Evolutionary conservation across 2,797 vertebrate species (phyloP).

Genomic region (Picus viridis): DNA sequence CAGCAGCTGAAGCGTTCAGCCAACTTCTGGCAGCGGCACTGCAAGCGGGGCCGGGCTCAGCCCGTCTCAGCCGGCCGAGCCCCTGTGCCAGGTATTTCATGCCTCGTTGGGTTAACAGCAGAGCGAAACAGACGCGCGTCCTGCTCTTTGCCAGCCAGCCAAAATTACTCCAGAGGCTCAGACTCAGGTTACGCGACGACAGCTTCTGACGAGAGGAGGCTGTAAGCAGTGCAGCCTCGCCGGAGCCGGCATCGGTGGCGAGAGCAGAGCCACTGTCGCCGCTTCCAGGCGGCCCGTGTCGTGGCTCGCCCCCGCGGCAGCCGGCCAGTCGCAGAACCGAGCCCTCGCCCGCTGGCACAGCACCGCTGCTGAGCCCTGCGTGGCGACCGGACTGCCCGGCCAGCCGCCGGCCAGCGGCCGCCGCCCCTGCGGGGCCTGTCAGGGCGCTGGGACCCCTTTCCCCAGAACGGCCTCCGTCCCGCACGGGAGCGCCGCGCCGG

Average conservation of each 20-base stretch:
- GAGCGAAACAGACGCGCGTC: fast-evolving
- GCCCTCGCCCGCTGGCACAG: not conserved
- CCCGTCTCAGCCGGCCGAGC: not conserved
- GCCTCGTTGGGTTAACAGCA: too few species aligned
- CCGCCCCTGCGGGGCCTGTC: not conserved
- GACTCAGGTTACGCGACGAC: not conserved
- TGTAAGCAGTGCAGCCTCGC: not conserved
- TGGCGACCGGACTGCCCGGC: not conserved
- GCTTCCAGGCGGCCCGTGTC: not conserved
- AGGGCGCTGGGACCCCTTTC: not conserved
- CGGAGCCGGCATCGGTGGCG: not conserved
- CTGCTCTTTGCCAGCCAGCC: not conserved
- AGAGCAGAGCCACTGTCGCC: not conserved
- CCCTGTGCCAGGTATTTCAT: fast-evolving
- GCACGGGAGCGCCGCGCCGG: not conserved
- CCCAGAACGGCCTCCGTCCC: not conserved
- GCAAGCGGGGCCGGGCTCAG: fast-evolving
- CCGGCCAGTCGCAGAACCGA: not conserved
- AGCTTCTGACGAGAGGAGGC: not conserved
- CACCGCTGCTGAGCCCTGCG: not conserved
- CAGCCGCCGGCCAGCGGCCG: not conserved
- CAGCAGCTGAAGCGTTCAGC: not conserved
- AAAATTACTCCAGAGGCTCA: fast-evolving
- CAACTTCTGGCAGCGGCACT: fast-evolving
- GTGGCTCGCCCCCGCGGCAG: not conserved